Evolutionary conservation across 2,888 invertebrate species (phyloP).

Genomic region (Lordiphosa andalusiaca): DNA sequence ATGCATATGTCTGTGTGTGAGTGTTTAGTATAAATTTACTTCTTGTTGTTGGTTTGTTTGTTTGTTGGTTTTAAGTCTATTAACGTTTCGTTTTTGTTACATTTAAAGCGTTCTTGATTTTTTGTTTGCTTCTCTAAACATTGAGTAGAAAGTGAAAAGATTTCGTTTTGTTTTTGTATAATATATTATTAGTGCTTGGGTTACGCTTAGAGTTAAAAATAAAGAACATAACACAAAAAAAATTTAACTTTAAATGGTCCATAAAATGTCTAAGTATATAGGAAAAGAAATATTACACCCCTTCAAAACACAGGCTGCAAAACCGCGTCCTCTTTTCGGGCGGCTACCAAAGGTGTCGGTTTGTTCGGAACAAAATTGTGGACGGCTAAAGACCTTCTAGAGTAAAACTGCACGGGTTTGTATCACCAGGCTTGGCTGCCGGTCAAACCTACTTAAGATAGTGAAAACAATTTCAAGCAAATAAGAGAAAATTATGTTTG

Average conservation of each 20-base stretch:
- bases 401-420: no score
- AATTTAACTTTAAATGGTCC: slow-evolving; percentile 54
- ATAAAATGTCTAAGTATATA: slow-evolving; percentile 64
- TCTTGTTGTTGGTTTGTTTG: slow-evolving; percentile 26
- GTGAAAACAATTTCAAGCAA: no score
- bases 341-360: no score
- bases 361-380: no score
- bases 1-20: slow-evolving; percentile 26
- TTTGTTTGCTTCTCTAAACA: slow-evolving; percentile 48
- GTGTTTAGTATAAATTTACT: slow-evolving; percentile 26
- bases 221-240: slow-evolving; percentile 16
- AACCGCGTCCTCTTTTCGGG: no score
- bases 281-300: background rate
- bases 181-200: slow-evolving; percentile 14
- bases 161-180: slow-evolving; percentile 29
- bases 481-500: no score
- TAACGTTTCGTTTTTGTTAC: slow-evolving; percentile 73
- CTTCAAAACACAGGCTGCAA: no score
- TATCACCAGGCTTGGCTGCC: no score
- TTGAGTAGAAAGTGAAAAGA: slow-evolving; percentile 60
- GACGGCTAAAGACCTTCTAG: no score
- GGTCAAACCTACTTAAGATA: no score
- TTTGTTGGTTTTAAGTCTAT: slow-evolving; percentile 59
- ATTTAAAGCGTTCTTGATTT: slow-evolving; percentile 67
- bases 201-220: slow-evolving; percentile 18